phyloP scores from a whole-genome alignment of 2,888 invertebrate genomes.

The Hymenopus coronatus region DNA sequence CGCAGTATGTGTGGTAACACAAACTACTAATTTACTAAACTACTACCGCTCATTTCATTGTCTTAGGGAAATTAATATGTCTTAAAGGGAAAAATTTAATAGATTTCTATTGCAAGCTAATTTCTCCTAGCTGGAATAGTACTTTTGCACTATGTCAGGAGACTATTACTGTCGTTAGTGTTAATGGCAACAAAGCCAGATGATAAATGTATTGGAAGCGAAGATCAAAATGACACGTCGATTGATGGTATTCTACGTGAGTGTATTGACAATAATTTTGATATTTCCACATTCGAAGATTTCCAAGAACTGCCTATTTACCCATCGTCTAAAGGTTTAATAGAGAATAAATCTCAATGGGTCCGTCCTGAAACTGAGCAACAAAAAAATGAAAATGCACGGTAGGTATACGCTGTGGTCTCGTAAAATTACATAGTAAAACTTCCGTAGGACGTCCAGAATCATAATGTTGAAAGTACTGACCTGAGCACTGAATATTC shows the following conservation, averaged over 20 bases:
- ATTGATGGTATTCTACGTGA: slow-evolving; percentile 52
- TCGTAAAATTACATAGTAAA: not conserved
- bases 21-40: no score
- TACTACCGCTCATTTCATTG: no score
- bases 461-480: no score
- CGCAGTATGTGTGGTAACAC: no score
- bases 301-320: slow-evolving; percentile 25
- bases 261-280: slow-evolving; percentile 48
- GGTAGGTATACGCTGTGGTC: slow-evolving; percentile 41
- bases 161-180: no score
- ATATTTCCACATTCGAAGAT: slow-evolving; percentile 47
- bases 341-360: not conserved
- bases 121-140: no score
- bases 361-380: not conserved
- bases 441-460: no score
- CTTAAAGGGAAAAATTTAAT: not conserved
- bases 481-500: no score
- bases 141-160: no score
- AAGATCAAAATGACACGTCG: slow-evolving; percentile 15
- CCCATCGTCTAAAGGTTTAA: not conserved
- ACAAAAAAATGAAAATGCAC: slow-evolving; percentile 49
- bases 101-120: no score
- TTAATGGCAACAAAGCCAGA: slow-evolving; percentile 25
- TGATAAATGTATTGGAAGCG: slow-evolving; percentile 10
- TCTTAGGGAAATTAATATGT: not conserved